Conservation (phyloP, 2,888 invertebrate species). For the Orgyia antiqua region DNA sequence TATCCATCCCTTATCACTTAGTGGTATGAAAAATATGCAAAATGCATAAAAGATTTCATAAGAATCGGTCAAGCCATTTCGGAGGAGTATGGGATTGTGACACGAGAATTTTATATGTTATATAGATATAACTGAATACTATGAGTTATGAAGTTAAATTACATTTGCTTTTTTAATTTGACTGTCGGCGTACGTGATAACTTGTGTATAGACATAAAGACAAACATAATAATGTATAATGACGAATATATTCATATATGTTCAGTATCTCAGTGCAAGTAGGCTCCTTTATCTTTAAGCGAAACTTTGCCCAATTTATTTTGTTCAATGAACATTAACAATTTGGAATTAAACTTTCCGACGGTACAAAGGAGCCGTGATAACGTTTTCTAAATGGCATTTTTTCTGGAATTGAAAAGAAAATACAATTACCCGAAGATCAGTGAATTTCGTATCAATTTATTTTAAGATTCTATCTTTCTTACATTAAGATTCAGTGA, state of each 20-base stretch:
- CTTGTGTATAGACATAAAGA: too few species aligned
- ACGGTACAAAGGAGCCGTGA: constrained; percentile 32
- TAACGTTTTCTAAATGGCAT: constrained; percentile 29
- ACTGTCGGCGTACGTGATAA: too few species aligned
- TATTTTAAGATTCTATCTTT: constrained; percentile 15
- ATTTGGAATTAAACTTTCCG: constrained; percentile 42
- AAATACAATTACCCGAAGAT: constrained; percentile 24
- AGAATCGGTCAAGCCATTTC: too few species aligned
- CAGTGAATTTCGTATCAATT: constrained; percentile 20
- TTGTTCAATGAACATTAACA: constrained; percentile 46
- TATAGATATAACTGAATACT: too few species aligned
- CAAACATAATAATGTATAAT: too few species aligned
- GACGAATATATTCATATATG: constrained; percentile 5
- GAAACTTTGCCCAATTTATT: constrained; percentile 42
- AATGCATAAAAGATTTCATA: too few species aligned
- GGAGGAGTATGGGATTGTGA: too few species aligned
- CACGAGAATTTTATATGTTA: too few species aligned
- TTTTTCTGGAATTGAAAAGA: constrained; percentile 23
- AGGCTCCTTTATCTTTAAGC: constrained; percentile 34
- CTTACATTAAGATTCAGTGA: constrained; percentile 11
- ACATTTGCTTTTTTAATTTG: too few species aligned
- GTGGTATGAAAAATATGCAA: too few species aligned
- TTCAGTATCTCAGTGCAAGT: constrained; percentile 28
- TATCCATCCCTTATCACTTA: too few species aligned
- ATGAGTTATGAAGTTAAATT: too few species aligned